Base-by-base conservation (phyloP, 1,140 invertebrate genomes). In the Drusus annulatus region DNA sequence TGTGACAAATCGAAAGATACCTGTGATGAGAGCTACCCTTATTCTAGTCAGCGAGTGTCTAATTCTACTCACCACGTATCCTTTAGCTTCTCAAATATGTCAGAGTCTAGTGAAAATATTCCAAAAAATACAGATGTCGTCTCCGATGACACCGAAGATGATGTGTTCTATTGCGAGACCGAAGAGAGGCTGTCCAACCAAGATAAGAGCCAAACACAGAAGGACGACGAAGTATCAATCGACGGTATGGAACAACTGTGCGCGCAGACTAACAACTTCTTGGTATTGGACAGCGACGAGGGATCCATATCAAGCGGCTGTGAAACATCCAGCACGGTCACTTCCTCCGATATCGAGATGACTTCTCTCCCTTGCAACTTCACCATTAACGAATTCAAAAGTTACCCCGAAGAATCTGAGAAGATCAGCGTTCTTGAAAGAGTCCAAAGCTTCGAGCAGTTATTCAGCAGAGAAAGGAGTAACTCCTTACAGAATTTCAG, bases 231-330 rank as follows among this genome's bases (percentile, higher is more conserved):
- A 7, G 54, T 31, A n/a, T 52, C 25, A 2, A 63, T 28, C 7
- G 65, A 63, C 13, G 69, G 19, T 21, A 63, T 85, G 79, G 80
- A 86, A 69, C 83, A 84, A 75, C 65, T 85, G 80, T 82, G 85
- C 80, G 80, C 85, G 79, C 87, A 88, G 85, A 87, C 87, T 84
- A 90, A 90, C 88, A 90, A 90, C 88, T 91, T 86, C 87, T 86
- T 91, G 85, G 87, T 90, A 85, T 87, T 87, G 80, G 92, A 93
- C 80, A 92, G 92, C 85, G 94, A 95, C 86, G 94, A 94, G 85
- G 94, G 94, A 80, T 92, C 91, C 71, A 93, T 95, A 84, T 95
- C 94, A 69, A 94, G 93, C 79, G 94, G 94, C 62, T 95, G 94
- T 86, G 94, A 95, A 86, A 94, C 94, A 4, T 93, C 93, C n/a